Evolutionary conservation across 2,888 invertebrate genomes (phyloP).

Genomic region (Oscheius sp.): DNA sequence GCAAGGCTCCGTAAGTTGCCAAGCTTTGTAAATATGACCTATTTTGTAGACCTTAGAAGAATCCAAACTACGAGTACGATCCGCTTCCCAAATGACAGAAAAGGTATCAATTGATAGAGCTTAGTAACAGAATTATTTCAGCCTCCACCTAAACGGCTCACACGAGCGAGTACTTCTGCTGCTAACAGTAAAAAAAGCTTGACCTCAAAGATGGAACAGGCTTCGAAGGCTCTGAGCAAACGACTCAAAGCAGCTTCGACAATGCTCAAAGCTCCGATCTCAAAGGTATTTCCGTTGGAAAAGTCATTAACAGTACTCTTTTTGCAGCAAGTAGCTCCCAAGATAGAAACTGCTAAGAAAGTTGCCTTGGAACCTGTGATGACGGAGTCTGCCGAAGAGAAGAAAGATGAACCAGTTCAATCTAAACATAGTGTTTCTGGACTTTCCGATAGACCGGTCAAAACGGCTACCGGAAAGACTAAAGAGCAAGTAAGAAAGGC

Average conservation of each 20-base stretch:
- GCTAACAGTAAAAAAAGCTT: neutral
- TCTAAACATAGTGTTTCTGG: neutral
- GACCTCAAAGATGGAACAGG: neutral
- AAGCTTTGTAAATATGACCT: too few species aligned
- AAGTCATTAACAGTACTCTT: neutral
- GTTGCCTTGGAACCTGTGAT: neutral
- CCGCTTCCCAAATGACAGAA: too few species aligned
- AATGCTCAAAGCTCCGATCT: too few species aligned
- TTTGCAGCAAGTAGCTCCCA: neutral
- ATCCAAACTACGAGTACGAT: too few species aligned
- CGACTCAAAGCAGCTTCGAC: neutral
- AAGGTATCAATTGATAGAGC: too few species aligned
- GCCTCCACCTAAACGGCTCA: too few species aligned
- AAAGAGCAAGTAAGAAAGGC: neutral
- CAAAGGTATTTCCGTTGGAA: too few species aligned
- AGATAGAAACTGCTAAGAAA: neutral
- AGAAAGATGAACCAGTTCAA: neutral
- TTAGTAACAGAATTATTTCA: too few species aligned
- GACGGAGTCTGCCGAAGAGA: neutral
- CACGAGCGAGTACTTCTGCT: neutral
- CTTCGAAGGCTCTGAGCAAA: neutral
- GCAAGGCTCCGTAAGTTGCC: too few species aligned
- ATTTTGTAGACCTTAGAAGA: too few species aligned
- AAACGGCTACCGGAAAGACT: neutral
- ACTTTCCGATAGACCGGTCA: neutral